Evolutionary conservation across 2,113 vertebrate genomes (phyloP).

Genomic region (Jaculus jaculus): DNA sequence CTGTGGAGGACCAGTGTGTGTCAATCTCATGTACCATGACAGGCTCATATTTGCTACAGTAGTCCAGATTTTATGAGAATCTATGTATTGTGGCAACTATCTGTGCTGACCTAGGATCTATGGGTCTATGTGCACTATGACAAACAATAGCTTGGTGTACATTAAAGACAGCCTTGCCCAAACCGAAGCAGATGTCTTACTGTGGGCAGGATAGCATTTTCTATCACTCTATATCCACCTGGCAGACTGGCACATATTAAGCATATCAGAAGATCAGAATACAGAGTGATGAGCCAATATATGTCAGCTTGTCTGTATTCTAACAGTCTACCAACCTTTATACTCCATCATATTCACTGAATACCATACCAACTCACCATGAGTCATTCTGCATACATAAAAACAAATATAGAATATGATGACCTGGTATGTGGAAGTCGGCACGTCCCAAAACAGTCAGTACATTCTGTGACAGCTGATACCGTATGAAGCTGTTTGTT

Average conservation of each 20-base stretch:
- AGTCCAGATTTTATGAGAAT: neutral
- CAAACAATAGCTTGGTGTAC: neutral
- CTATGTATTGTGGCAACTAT: neutral
- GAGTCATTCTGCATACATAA: neutral
- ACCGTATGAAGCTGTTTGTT: neutral
- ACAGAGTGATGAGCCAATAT: neutral
- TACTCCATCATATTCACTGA: neutral
- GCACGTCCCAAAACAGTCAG: neutral
- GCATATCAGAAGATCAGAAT: neutral
- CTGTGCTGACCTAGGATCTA: neutral
- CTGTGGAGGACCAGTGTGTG: neutral
- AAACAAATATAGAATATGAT: neutral
- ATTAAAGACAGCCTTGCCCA: neutral
- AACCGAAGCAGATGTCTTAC: neutral
- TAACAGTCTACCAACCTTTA: neutral
- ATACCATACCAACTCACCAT: neutral
- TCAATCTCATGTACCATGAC: neutral
- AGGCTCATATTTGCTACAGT: neutral
- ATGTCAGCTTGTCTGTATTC: neutral
- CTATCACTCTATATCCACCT: neutral
- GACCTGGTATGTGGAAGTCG: neutral
- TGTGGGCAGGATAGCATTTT: neutral
- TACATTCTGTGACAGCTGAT: neutral
- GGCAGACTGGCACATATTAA: neutral
- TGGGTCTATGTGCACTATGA: neutral